phyloP scores from a whole-genome alignment of 2,888 invertebrate species.

The Ichneumoninae sp. region DNA sequence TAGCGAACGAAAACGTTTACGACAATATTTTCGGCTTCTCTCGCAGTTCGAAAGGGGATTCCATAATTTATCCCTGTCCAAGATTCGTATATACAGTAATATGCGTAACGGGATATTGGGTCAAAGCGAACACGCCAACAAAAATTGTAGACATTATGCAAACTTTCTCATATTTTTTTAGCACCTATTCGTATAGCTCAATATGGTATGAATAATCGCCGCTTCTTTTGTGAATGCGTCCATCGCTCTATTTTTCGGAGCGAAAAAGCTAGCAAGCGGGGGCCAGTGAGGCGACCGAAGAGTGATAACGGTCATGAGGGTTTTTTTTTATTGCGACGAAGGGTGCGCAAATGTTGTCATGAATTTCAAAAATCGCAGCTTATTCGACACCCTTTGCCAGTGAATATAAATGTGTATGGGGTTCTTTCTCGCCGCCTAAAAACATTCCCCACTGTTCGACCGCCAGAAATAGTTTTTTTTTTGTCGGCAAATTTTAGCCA shows the following conservation, averaged over 20 bases:
- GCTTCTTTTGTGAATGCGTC: neutral
- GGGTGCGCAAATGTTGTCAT: slow-evolving; percentile 5
- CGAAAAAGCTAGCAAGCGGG: neutral
- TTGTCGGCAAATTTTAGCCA: neutral
- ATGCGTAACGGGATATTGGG: neutral
- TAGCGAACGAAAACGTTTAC: neutral
- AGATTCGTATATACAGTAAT: neutral
- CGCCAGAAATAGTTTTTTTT: neutral
- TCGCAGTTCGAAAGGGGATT: neutral
- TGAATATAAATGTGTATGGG: neutral
- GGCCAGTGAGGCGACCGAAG: neutral
- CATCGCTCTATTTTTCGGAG: neutral
- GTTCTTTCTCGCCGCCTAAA: neutral
- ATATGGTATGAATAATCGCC: neutral
- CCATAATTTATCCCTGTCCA: neutral
- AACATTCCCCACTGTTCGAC: neutral
- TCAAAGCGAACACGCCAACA: neutral
- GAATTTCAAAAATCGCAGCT: slow-evolving; percentile 1
- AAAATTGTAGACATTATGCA: neutral
- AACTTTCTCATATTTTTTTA: neutral
- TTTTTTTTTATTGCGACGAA: neutral
- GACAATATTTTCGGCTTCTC: slow-evolving; percentile 5
- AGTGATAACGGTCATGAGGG: neutral
- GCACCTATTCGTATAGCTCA: neutral
- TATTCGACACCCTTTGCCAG: neutral